A percentile compares a stretch with the other conserved stretches of the same genome.
Evolutionary conservation across 2,113 vertebrate genomes (phyloP).

Genomic region (Podilymbus podiceps): DNA sequence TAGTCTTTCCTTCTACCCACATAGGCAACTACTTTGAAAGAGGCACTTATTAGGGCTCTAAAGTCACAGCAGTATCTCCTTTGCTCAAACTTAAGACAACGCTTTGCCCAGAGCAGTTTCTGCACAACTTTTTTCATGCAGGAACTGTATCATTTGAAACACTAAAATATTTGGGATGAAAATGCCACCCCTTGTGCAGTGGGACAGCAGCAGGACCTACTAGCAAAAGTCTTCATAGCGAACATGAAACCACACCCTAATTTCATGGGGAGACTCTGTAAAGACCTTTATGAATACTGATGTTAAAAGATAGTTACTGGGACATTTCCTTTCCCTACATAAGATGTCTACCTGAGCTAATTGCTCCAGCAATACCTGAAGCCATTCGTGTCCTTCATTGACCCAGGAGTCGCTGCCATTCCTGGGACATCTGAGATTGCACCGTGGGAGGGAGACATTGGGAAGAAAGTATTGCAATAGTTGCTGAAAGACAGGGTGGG

Average conservation of each 20-base stretch:
- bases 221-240: background rate
- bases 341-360: background rate
- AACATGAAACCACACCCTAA: background rate
- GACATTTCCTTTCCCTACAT: background rate
- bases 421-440: background rate
- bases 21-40: background rate
- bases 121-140: background rate
- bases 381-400: background rate
- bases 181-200: fast-evolving
- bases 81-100: background rate
- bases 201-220: background rate
- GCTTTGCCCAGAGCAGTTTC: background rate
- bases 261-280: background rate
- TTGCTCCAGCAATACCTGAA: background rate
- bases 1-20: background rate
- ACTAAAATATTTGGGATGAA: background rate
- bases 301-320: background rate
- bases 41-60: background rate
- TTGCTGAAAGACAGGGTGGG: background rate
- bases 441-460: fast-evolving
- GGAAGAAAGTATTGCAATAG: background rate
- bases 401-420: background rate
- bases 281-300: background rate
- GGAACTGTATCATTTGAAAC: background rate
- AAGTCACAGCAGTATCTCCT: background rate